Percentiles rank a stretch among this genome's conserved stretches.
Conservation (phyloP, 2,888 invertebrate species). For the Philonicus albiceps region DNA sequence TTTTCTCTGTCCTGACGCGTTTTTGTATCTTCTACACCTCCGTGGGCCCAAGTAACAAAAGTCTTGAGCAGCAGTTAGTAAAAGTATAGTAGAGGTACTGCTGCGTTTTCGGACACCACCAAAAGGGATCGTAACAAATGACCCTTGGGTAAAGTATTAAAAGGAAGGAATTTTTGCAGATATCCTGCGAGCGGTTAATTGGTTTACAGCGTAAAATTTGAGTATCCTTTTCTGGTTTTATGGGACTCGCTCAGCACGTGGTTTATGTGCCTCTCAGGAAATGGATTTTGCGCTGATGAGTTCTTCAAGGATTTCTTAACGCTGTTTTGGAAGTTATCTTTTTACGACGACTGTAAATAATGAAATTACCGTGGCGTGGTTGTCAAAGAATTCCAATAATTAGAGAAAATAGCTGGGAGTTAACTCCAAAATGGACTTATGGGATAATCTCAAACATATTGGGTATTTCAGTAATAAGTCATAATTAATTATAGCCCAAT, state of each 20-base stretch:
- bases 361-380: not conserved
- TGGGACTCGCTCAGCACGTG: not conserved
- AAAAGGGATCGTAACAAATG: not conserved
- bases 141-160: not conserved
- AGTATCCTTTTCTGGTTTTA: not conserved
- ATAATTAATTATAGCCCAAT: not conserved
- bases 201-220: constrained; percentile 7
- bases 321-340: not conserved
- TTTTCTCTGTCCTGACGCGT: not conserved
- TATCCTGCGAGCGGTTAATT: not conserved
- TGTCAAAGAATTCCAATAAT: not conserved
- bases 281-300: not conserved
- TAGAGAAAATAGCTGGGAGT: not conserved
- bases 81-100: not conserved
- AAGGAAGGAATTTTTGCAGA: not conserved
- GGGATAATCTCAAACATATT: not conserved
- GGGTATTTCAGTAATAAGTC: not conserved
- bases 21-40: not conserved
- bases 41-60: not conserved
- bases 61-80: not conserved
- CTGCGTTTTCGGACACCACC: not conserved
- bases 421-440: not conserved
- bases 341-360: not conserved
- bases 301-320: not conserved
- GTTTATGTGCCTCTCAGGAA: not conserved